Percentiles rank a stretch among this genome's conserved stretches.
Evolutionary conservation across 2,888 invertebrate genomes (phyloP).

Genomic region (Lasioglossum lativentre): DNA sequence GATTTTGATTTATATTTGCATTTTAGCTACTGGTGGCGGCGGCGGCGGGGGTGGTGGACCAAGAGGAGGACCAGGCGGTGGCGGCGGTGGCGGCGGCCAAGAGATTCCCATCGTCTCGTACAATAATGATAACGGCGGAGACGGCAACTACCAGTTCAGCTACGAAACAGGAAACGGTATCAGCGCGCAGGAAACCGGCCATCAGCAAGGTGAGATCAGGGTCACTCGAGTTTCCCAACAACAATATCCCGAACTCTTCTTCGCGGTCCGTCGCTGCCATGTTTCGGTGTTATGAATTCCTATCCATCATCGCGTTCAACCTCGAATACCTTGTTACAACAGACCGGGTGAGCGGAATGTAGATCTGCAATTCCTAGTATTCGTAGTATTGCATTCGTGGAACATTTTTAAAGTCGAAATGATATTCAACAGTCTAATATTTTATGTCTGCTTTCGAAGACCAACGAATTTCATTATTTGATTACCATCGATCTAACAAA

Average conservation of each 20-base stretch:
- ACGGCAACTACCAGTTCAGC: conserved; percentile 80
- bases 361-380: not conserved
- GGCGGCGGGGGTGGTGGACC: conserved; percentile 67
- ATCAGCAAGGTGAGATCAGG: conserved; percentile 75
- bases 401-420: not conserved
- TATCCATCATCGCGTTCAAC: conserved; percentile 57
- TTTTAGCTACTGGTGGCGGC: conserved; percentile 53
- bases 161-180: conserved; percentile 82
- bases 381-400: too few relatives aligned
- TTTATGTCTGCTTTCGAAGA: not conserved
- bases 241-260: conserved; percentile 42
- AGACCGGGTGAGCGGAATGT: conserved; percentile 33
- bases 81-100: conserved; percentile 71
- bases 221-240: conserved; percentile 53
- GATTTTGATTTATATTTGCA: not conserved
- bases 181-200: conserved; percentile 79
- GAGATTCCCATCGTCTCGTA: conserved; percentile 78
- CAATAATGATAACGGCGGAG: conserved; percentile 78
- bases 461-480: not conserved
- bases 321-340: conserved; percentile 48
- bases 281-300: conserved; percentile 59
- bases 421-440: not conserved
- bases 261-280: conserved; percentile 59
- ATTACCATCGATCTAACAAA: not conserved
- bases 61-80: conserved; percentile 54